Evolutionary conservation across 64 coral and sea anemone genomes (phyloP), one percentile per base, ranked within the genome.

Genomic region (Dendrophyllia cribrosa): DNA sequence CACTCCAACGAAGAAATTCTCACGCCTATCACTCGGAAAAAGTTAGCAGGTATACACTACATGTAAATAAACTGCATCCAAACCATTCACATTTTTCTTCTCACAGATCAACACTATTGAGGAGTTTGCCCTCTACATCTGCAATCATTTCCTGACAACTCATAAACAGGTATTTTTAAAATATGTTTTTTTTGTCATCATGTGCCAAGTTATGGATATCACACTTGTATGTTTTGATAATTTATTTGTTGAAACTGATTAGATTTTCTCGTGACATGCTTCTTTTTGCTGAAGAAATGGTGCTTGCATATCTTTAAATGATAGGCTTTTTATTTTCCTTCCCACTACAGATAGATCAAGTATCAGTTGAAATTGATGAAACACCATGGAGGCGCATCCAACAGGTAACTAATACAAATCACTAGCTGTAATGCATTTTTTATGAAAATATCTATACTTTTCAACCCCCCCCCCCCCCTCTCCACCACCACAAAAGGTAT

Each of bases 41-140:
- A 7, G 0, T 55, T 55, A n/a, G n/a, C n/a, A 55, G 2, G 11
- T 10, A 55, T 7, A 5, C 11, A 55, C 22, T 64, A 62, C n/a
- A 10, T 19, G 24, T 15, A 83, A 62, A 24, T 19, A 0, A 63
- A 15, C 17, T 4, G 24, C 11, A n/a, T 63, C 45, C 12, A 75
- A 13, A 7, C 6, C 43, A 55, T 25, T 23, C 17, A 25, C 7
- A 25, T 49, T 50, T 51, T 25, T 15, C 2, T 48, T 17, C 20
- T 79, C 79, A 21, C 67, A 96, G 94, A 76, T 96, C 7, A 92
- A 96, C 52, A 84, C 85, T 25, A 96, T 96, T 77, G 94, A 96
- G 67, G 94, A 96, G 43, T 92, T 96, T 96, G 94, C 90, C 10
- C 43, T 96, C n/a, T 58, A 88, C 65, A 70, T 96, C 44, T 92